Evolutionary conservation across 1,140 invertebrate genomes (phyloP).

Genomic region (Stratiolaelaps scimitus): DNA sequence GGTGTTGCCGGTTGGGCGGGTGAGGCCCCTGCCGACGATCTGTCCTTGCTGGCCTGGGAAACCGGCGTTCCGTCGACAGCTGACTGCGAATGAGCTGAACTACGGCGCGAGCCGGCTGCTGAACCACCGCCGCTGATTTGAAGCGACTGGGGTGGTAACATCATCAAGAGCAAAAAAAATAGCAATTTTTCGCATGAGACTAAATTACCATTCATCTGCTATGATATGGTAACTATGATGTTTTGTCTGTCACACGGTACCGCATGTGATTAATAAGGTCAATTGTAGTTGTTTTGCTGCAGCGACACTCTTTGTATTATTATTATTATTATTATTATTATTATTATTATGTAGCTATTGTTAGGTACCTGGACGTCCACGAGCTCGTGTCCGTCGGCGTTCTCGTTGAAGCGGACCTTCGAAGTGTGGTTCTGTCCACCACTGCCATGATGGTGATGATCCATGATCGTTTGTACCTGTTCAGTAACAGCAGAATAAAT

Average conservation of each 20-base stretch:
- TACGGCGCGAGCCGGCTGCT: constrained; percentile 29
- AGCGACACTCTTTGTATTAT: no score
- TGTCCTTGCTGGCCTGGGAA: background rate
- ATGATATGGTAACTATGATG: no score
- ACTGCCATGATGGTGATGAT: constrained; percentile 60
- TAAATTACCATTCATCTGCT: no score
- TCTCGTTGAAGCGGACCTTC: constrained; percentile 71
- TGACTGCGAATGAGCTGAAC: constrained; percentile 19
- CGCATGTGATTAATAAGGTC: no score
- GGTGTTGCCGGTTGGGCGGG: constrained; percentile 26
- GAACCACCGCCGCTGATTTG: constrained; percentile 28
- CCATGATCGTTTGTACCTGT: constrained; percentile 78
- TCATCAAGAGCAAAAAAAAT: no score
- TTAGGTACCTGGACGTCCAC: constrained; percentile 3
- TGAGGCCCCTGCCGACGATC: constrained; percentile 26
- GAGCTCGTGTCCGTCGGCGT: constrained; percentile 5
- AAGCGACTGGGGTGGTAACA: background rate
- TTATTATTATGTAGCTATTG: no score
- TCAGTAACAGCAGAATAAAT: constrained; percentile 4
- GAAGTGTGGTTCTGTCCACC: constrained; percentile 54
- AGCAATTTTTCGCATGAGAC: no score
- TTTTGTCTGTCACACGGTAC: no score
- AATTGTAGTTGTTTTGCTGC: no score
- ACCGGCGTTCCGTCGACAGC: constrained; percentile 8
- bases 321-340: no score